Conservation (phyloP, 1,140 invertebrate genomes). For the Pygmarrhopalites habei region DNA sequence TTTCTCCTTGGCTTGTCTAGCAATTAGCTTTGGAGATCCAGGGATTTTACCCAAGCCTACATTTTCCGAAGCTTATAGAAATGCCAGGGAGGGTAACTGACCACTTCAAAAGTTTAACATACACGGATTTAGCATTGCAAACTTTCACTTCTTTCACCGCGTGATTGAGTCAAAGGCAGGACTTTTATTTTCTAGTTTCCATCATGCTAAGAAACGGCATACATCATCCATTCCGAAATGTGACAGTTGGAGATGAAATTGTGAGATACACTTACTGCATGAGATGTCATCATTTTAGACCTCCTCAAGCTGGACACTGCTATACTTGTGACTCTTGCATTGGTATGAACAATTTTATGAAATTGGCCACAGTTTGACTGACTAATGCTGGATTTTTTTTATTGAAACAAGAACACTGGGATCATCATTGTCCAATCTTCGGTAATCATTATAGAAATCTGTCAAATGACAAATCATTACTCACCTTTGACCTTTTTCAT, state of each 20-base stretch:
- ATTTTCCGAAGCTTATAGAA: conserved; percentile 13
- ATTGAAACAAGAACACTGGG: conserved; percentile 23
- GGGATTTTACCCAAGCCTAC: conserved; percentile 15
- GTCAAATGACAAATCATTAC: too few species aligned
- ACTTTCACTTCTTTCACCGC: too few species aligned
- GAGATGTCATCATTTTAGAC: conserved; percentile 13
- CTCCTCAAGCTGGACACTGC: conserved; percentile 14
- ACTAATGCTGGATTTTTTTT: too few species aligned
- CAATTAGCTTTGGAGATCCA: conserved; percentile 13
- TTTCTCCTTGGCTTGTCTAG: too few species aligned
- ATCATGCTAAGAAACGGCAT: conserved; percentile 6
- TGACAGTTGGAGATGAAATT: conserved; percentile 4
- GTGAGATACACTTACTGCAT: conserved; percentile 8
- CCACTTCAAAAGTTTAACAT: neutral
- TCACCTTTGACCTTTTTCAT: too few species aligned
- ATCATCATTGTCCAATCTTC: conserved; percentile 34
- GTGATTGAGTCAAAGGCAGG: too few species aligned
- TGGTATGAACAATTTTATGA: conserved; percentile 2
- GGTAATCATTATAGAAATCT: too few species aligned
- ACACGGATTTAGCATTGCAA: too few species aligned
- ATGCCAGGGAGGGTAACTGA: conserved; percentile 8
- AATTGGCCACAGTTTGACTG: neutral
- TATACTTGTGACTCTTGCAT: conserved; percentile 21
- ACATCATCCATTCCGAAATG: conserved; percentile 8
- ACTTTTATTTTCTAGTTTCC: too few species aligned